phyloP scores from a whole-genome alignment of 2,113 vertebrate genomes.

The Gorsachius goisagi region DNA sequence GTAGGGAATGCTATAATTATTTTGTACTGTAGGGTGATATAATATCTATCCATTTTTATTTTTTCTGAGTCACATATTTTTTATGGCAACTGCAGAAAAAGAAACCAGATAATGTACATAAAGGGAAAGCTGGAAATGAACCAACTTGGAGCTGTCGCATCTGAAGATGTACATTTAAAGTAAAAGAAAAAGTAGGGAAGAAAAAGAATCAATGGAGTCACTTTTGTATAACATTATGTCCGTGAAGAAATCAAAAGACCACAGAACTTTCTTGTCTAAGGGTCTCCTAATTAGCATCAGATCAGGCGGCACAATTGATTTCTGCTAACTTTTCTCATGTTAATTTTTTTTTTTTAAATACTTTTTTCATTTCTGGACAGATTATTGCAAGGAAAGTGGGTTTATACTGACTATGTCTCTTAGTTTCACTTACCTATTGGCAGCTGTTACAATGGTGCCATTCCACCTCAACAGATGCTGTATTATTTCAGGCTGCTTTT shows the following conservation, averaged over 20 bases:
- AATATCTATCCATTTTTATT: slow-evolving; percentile 1
- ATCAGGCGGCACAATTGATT: neutral
- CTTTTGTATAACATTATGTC: neutral
- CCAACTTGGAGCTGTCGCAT: neutral
- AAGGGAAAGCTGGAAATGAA: slow-evolving; percentile 34
- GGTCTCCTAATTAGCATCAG: neutral
- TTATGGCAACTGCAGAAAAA: slow-evolving; percentile 32
- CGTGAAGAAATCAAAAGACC: neutral
- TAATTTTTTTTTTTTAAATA: neutral
- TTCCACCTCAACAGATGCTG: neutral
- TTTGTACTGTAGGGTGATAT: slow-evolving; percentile 32
- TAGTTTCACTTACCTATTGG: neutral
- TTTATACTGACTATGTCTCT: neutral
- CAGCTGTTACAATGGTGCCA: neutral
- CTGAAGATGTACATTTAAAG: slow-evolving; percentile 28
- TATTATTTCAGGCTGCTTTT: neutral
- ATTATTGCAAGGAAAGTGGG: neutral
- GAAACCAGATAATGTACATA: neutral
- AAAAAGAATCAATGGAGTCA: neutral
- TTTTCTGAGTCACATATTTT: slow-evolving; percentile 48
- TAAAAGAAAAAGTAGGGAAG: neutral
- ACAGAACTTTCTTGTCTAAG: neutral
- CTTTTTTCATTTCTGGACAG: neutral
- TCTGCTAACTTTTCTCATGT: neutral
- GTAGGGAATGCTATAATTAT: slow-evolving; percentile 24